phyloP scores from a whole-genome alignment of 2,113 vertebrate species.

The Merops nubicus region DNA sequence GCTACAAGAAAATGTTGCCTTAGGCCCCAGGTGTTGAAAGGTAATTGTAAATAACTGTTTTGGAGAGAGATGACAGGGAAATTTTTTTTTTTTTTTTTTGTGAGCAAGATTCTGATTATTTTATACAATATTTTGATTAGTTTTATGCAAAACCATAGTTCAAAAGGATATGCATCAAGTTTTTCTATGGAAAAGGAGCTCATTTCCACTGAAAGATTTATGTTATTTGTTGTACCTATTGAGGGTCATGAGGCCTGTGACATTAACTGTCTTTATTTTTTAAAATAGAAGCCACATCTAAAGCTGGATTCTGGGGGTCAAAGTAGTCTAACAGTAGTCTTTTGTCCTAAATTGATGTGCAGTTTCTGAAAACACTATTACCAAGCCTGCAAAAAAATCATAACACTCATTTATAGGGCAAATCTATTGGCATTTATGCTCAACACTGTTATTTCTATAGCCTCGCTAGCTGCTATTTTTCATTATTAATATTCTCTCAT shows the following conservation, averaged over 20 bases:
- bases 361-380: neutral
- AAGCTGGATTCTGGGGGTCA: neutral
- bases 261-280: neutral
- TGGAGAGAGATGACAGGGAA: neutral
- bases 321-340: neutral
- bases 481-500: neutral
- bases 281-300: neutral
- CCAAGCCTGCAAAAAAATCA: neutral
- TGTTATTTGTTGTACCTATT: neutral
- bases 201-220: neutral
- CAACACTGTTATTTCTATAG: neutral
- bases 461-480: neutral
- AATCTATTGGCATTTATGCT: neutral
- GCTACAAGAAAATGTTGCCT: neutral
- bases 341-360: neutral
- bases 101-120: neutral
- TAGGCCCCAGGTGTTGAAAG: neutral
- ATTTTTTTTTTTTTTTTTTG: too few relatives aligned
- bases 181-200: neutral
- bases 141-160: neutral
- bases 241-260: neutral
- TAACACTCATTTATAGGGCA: neutral
- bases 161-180: neutral
- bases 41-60: neutral
- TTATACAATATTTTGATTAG: neutral